Conservation (phyloP, 2,113 vertebrate genomes). For the Desmodus rotundus region DNA sequence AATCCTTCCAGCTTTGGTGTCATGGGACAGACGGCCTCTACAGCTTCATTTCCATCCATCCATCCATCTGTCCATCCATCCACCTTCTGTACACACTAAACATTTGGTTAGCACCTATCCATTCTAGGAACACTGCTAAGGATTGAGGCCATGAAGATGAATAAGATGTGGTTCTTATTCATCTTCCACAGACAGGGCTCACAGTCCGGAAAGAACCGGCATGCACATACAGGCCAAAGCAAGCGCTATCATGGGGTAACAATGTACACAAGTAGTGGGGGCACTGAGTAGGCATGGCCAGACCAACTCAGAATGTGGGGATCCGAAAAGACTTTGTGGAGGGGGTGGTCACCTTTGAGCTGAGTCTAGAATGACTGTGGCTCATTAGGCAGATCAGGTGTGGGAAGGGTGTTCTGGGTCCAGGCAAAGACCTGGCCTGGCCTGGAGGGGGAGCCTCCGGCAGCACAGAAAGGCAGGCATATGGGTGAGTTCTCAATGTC, state of each 20-base stretch:
- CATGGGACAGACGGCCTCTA: background rate
- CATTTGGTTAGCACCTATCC: background rate
- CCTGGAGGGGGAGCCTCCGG: background rate
- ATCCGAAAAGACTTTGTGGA: background rate
- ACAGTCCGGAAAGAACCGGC: background rate
- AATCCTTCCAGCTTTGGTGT: background rate
- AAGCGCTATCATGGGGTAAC: background rate
- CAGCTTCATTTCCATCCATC: background rate
- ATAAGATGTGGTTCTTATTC: background rate
- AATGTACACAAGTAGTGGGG: background rate
- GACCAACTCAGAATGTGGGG: background rate
- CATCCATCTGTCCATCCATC: fast-evolving
- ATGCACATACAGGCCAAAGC: background rate
- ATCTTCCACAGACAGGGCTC: background rate
- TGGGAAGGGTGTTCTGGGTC: background rate
- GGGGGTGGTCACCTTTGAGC: background rate
- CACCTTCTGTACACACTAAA: background rate
- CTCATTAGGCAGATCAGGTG: background rate
- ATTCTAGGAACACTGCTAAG: background rate
- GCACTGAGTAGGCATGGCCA: background rate
- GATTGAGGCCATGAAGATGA: background rate
- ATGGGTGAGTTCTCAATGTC: background rate
- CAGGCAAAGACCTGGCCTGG: background rate
- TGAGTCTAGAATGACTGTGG: background rate
- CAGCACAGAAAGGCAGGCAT: too few species aligned